Evolutionary conservation across 2,113 vertebrate species (phyloP).

Genomic region (Prunella fulvescens): DNA sequence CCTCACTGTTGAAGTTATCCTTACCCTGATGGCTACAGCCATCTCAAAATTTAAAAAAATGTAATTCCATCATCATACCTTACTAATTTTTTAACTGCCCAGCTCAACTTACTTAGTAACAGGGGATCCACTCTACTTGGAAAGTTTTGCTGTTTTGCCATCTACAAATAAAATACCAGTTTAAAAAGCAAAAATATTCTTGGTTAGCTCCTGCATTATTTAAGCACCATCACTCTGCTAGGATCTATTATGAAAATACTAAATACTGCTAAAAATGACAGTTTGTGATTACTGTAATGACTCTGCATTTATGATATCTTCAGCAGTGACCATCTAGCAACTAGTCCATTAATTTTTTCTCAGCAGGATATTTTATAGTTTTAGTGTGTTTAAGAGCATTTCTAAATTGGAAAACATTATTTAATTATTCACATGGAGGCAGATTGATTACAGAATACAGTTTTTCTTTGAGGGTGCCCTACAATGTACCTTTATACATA

Average conservation of each 20-base stretch:
- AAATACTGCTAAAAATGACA: background rate
- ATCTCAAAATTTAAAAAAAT: background rate
- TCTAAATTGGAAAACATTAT: slow-evolving; percentile 17
- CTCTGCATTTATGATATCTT: background rate
- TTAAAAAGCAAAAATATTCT: background rate
- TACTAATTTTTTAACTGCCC: background rate
- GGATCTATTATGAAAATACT: background rate
- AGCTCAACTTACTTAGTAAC: background rate
- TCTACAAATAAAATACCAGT: background rate
- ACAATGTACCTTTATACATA: slow-evolving; percentile 4
- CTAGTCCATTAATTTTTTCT: background rate
- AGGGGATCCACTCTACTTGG: background rate
- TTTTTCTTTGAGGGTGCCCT: slow-evolving; percentile 22
- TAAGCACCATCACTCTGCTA: background rate
- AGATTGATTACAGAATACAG: background rate
- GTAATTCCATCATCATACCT: background rate
- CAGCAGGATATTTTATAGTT: background rate
- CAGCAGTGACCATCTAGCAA: slow-evolving; percentile 1
- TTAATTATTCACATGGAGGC: slow-evolving; percentile 35
- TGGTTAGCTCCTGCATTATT: background rate
- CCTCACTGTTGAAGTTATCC: background rate
- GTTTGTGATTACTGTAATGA: background rate
- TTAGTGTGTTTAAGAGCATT: background rate
- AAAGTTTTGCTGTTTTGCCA: background rate
- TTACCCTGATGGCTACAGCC: background rate